Evolutionary conservation across 2,888 invertebrate genomes (phyloP).

Genomic region (Morinoia aosen): DNA sequence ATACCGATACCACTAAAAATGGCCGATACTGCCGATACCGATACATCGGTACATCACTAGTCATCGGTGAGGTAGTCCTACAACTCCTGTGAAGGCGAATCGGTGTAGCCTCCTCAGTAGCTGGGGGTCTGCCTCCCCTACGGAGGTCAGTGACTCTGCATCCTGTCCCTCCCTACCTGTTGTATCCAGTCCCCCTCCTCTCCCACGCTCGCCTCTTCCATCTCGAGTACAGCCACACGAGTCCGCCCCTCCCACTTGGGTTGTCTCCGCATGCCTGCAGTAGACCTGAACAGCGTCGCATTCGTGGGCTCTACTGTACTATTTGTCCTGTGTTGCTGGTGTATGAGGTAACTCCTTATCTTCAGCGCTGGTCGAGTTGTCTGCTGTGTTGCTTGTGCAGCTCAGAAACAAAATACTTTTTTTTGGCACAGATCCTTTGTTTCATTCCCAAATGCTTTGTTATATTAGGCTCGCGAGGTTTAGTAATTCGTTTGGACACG

Average conservation of each 20-base stretch:
- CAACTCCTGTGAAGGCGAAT: neutral
- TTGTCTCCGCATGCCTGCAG: neutral
- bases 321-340: neutral
- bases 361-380: neutral
- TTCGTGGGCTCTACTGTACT: neutral
- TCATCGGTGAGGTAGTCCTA: neutral
- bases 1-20: too few species aligned
- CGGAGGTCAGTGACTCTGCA: conserved; percentile 13
- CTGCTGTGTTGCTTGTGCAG: neutral
- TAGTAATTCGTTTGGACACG: neutral
- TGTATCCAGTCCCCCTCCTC: neutral
- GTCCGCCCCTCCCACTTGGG: neutral
- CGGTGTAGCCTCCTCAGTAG: neutral
- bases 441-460: neutral
- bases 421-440: neutral
- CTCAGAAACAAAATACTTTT: neutral
- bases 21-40: too few species aligned
- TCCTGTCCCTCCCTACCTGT: neutral
- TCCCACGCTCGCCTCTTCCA: neutral
- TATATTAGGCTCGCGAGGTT: neutral
- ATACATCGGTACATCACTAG: too few species aligned
- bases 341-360: neutral
- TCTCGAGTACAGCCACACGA: neutral
- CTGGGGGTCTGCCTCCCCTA: neutral
- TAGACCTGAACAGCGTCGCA: neutral